Base-by-base conservation (phyloP, 2,797 vertebrate species). In the Huso huso region DNA sequence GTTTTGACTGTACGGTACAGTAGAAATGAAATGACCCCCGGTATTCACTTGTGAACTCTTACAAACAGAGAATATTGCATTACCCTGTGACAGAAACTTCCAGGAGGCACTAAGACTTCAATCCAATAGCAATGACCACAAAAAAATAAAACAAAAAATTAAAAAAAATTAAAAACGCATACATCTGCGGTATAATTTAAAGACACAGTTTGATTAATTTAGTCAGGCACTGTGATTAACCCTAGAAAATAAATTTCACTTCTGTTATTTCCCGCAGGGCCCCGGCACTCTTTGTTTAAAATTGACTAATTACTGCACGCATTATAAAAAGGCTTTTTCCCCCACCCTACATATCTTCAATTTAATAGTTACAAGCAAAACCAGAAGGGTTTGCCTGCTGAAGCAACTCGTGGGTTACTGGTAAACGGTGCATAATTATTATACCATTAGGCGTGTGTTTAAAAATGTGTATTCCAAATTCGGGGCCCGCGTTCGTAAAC, bases 151-250 rank as follows among this genome's bases (percentile, higher is more conserved):
- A 84, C 2, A 37, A 37, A 37, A 37, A 37, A 3, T 37, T 2
- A 37, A 37, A 37, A 37, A 1, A 37, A 81, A 78, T 88, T 87
- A 81, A 84, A 89, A 87, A 89, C 84, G 83, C 83, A 87, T 88
- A 87, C 85, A 88, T 85, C 84, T 82, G 80, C 88, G 86, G 84
- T 90, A 87, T 91, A 90, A 91, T 91, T 91, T 91, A 86, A 80
- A 87, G 82, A 82, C 85, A 88, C 87, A 85, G 86, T 91, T 89
- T 91, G 88, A 89, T 90, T 91, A 88, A 89, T 91, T 91, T 90
- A 88, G 87, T 83, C 86, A 82, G 83, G 86, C 86, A 84, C 88
- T 90, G 89, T 90, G 90, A 91, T 91, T 91, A 91, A 91, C 89
- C 88, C 88, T 83, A 79, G 88, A 90, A 86, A 89, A 86, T 82